These are phyloP conservation scores for Phaedon cochleariae DNA, from an alignment of 2,888 invertebrate species.

Conservation along the genomic window DNA sequence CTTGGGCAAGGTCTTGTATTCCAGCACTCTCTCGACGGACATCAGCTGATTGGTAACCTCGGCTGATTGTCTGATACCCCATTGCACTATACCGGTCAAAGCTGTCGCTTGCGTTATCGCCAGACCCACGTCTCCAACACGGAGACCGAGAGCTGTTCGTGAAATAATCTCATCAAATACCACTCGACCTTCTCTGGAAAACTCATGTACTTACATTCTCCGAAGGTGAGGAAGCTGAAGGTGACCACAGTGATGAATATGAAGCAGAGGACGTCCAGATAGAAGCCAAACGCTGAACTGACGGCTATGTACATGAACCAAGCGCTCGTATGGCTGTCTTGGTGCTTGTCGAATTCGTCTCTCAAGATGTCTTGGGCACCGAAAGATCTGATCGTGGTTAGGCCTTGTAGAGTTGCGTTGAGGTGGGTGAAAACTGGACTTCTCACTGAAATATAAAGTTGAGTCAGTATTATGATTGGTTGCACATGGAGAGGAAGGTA, in stretches of 20 bases:
- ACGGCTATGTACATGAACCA: slow-evolving; percentile 74
- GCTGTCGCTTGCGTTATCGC: slow-evolving; percentile 72
- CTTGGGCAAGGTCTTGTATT: slow-evolving; percentile 75
- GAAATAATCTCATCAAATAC: no score
- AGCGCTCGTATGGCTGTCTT: slow-evolving; percentile 72
- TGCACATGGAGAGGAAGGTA: no score
- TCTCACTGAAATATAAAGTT: slow-evolving; percentile 67
- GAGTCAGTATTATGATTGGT: no score
- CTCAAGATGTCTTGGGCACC: slow-evolving; percentile 72
- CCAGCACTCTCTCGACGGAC: slow-evolving; percentile 84
- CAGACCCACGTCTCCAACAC: slow-evolving; percentile 70
- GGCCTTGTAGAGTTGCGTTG: slow-evolving; percentile 79
- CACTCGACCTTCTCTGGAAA: background rate
- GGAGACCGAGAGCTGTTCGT: slow-evolving; percentile 41
- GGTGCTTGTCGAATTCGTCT: slow-evolving; percentile 65
- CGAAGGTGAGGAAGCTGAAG: slow-evolving; percentile 69
- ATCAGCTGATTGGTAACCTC: slow-evolving; percentile 81
- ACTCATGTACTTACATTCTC: slow-evolving; percentile 50
- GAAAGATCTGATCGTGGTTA: slow-evolving; percentile 83
- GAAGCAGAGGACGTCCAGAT: slow-evolving; percentile 71
- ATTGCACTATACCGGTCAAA: slow-evolving; percentile 71
- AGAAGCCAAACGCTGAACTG: slow-evolving; percentile 73
- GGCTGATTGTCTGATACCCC: slow-evolving; percentile 85
- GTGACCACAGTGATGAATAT: slow-evolving; percentile 72
- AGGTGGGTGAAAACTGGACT: slow-evolving; percentile 87